Evolutionary conservation across 2,888 invertebrate species (phyloP).

Genomic region (Rhagonycha fulva): DNA sequence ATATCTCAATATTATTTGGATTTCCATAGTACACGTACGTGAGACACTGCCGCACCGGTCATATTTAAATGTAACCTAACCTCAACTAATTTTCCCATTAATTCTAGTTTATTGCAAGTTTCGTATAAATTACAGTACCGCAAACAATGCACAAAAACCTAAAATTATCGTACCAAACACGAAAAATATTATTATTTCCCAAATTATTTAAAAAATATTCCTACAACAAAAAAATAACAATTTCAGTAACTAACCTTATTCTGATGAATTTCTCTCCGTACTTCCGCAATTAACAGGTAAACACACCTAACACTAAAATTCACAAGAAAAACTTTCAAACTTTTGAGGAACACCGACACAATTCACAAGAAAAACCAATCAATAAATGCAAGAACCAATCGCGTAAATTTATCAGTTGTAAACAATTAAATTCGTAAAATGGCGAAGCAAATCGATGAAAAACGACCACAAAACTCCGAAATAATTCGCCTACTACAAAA

Average conservation of each 20-base stretch:
- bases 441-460: constrained; percentile 9
- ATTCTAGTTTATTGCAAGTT: neutral
- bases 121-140: neutral
- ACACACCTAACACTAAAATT: neutral
- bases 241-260: neutral
- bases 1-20: too few relatives aligned
- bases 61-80: neutral
- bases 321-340: neutral
- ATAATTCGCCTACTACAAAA: constrained; percentile 21
- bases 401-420: neutral
- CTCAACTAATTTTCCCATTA: neutral
- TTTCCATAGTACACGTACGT: too few relatives aligned
- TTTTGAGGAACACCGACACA: neutral
- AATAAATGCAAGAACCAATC: neutral
- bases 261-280: neutral
- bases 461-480: constrained; percentile 9
- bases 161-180: neutral
- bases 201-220: neutral
- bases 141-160: neutral
- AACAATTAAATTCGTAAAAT: neutral
- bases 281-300: neutral
- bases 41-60: neutral
- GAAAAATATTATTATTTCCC: neutral
- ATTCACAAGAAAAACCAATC: neutral
- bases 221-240: neutral